Base-by-base conservation (phyloP, 92 coral and sea anemone species). In the Phenganax subtilis region DNA sequence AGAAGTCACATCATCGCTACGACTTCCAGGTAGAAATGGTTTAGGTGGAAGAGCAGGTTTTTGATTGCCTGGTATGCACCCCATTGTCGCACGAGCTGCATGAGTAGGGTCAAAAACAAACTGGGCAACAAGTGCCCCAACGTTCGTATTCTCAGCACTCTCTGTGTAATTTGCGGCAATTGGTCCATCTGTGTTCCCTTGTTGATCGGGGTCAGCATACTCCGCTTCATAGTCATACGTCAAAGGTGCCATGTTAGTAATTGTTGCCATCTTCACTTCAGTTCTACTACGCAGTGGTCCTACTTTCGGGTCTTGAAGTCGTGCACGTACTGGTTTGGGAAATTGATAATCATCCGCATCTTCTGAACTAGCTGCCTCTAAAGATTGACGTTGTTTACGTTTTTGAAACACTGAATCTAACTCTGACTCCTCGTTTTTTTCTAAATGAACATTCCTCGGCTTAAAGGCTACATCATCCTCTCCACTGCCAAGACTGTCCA, bases 391-490 rank as follows among this genome's bases (percentile, higher is more conserved):
- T 2, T 62, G 31, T 51, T 54, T 79, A 15, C 83, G 72, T 25
- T 79, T 79, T 29, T 79, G 61, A 60, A 79, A 79, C 0, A 79
- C 9, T 63, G 17, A 57, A 64, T 79, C 83, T 52, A 79, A 65
- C 74, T 79, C 83, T 10, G 83, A 27, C 8, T 59, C 59, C 20
- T 62, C 8, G 10, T 61, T 51, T 16, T 79, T 68, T 11, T 57
- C 65, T 31, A 79, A 53, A 51, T 79, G 83, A 47, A 79, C 27
- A 64, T 54, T 79, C 65, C 74, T 79, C 16, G 83, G 83, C 65
- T 54, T 79, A 28, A 76, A 59, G 12, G 25, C 53, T 2, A 27
- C 55, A 6, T 27, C 64, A 37, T 30, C 57, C 47, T 79, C 83
- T 30, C 20, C 52, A 30, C 47, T 52, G 7, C 73, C 73, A 10